phyloP scores from a whole-genome alignment of 2,888 invertebrate species.

The Geotrupes spiniger region DNA sequence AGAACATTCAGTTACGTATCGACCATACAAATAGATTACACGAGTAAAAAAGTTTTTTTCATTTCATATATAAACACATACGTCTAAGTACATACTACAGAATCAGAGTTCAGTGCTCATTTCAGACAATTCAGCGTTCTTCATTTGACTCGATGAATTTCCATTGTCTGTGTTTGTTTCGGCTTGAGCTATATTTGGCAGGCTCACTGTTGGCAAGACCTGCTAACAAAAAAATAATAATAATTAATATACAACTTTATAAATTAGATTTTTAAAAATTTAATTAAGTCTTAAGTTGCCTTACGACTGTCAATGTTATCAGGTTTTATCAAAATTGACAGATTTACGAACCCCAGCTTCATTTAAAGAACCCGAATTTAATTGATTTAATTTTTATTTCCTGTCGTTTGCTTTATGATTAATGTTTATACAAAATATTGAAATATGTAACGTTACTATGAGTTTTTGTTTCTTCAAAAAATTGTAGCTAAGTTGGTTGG shows the following conservation, averaged over 20 bases:
- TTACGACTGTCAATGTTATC: too few species aligned
- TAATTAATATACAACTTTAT: constrained; percentile 1
- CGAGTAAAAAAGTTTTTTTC: constrained; percentile 21
- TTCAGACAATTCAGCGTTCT: constrained; percentile 50
- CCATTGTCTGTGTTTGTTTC: constrained; percentile 35
- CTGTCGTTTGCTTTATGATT: too few species aligned
- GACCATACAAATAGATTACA: constrained; percentile 22
- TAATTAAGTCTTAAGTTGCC: too few species aligned
- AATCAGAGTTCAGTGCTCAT: constrained; percentile 68
- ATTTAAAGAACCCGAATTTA: too few species aligned
- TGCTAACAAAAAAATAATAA: constrained; percentile 17
- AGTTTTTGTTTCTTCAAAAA: too few species aligned
- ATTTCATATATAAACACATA: constrained; percentile 18
- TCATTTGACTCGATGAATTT: constrained; percentile 34
- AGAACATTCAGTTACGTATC: constrained; percentile 17
- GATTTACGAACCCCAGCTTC: too few species aligned
- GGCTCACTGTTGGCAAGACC: constrained; percentile 29
- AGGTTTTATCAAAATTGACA: too few species aligned
- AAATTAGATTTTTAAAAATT: too few species aligned
- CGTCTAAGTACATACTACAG: constrained; percentile 14
- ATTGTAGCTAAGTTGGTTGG: too few species aligned
- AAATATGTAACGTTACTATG: too few species aligned
- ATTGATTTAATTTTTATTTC: too few species aligned
- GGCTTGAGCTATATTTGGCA: constrained; percentile 24
- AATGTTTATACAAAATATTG: too few species aligned